Base-by-base conservation (phyloP, 2,888 invertebrate genomes). In the Sarcophaga caerulescens region DNA sequence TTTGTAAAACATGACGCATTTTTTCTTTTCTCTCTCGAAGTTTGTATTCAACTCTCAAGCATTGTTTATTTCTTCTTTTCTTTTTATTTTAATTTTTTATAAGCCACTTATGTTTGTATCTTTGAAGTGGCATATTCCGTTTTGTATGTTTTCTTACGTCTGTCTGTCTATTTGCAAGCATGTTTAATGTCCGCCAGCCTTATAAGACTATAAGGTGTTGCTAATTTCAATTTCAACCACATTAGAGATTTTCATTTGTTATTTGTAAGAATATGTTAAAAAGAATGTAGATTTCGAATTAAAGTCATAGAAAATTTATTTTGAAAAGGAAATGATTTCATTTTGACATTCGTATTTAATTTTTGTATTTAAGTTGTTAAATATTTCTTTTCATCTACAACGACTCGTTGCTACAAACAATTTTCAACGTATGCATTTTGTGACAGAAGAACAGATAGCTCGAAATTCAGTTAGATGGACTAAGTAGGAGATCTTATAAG, bases 221-320 rank as follows among this genome's bases (percentile, higher is more conserved):
- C 85, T 76, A 80, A 85, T 85, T 85, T 85, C 74, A 85, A 79
- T 79, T 85, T 66, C 79, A 76, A 83, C 82, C 85, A 80, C 85
- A 77, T 76, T 63, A 66, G 76, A 73, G 21, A 68, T 63, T n/a
- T 23, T 78, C 17, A 17, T 65, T 2, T 62, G 52, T 21, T 62
- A 0, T 23, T 66, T 23, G 35, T n/a, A 23, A 14, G 47, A 63
- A 75, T 63, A 44, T 62, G 62, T 73, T 73, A 52, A 83, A 68
- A 70, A 77, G 82, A 35, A 35, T 35, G 59, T 82, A 19, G 71
- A 65, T 12, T 73, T 52, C 6, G 62, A 35, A 78, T 83, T 78
- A 68, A 68, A 71, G 63, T 25, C 68, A 68, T 44, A 73, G 23
- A n/a, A 4, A 63, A 44, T 68, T 62, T 35, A 25, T 3, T 62